Evolutionary conservation across 2,888 invertebrate species (phyloP).

Genomic region (Stramonita haemastoma): DNA sequence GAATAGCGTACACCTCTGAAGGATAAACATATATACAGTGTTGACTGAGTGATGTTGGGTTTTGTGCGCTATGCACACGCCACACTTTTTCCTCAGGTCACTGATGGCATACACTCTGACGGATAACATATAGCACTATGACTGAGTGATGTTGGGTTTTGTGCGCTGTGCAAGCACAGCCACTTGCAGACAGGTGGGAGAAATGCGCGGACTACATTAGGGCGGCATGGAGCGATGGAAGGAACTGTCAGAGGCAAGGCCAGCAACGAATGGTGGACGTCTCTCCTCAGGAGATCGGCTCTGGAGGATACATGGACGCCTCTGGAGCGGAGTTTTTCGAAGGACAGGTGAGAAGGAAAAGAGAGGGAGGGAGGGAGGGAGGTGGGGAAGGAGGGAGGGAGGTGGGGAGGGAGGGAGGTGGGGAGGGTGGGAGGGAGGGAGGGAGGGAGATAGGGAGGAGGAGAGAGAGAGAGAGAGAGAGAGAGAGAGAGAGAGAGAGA

Average conservation of each 20-base stretch:
- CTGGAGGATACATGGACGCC: constrained; percentile 67
- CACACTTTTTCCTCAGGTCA: too few species aligned
- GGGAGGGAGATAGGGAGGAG: too few species aligned
- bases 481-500: background rate
- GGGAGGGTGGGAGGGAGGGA: background rate
- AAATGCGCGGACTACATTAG: constrained; percentile 72
- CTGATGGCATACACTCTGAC: too few species aligned
- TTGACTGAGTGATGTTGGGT: too few species aligned
- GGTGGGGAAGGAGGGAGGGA: background rate
- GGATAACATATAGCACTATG: too few species aligned
- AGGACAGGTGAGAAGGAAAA: constrained; percentile 64
- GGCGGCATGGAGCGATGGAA: constrained; percentile 74
- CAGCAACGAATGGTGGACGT: constrained; percentile 74
- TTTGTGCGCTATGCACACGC: too few species aligned
- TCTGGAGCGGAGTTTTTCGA: constrained; percentile 74
- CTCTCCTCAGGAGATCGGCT: constrained; percentile 72
- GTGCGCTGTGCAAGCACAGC: too few species aligned
- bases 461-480: background rate
- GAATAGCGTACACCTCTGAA: too few species aligned
- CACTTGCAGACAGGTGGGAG: constrained; percentile 72
- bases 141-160: too few species aligned
- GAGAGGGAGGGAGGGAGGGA: constrained; percentile 48
- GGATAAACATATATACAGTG: too few species aligned
- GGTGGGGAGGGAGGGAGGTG: too few species aligned
- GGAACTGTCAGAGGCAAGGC: constrained; percentile 72